phyloP scores from a whole-genome alignment of 2,888 invertebrate species.

The Hymenopus coronatus region DNA sequence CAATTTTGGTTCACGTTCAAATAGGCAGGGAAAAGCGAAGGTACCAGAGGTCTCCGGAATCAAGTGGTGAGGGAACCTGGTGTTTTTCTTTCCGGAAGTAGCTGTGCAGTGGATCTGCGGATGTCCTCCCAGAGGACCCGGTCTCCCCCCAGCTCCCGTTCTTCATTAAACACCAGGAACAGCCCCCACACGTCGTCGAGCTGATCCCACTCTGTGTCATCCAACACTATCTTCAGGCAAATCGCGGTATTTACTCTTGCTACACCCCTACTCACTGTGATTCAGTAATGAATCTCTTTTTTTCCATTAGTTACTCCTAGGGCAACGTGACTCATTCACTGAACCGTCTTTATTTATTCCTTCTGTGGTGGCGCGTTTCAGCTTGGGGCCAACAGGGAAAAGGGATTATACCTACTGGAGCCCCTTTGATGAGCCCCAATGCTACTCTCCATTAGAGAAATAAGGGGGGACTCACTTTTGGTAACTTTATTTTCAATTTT shows the following conservation, averaged over 20 bases:
- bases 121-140: not conserved
- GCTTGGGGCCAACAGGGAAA: not conserved
- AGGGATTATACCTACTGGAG: not conserved
- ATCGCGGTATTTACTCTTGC: conserved; percentile 15
- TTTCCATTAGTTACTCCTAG: conserved; percentile 1
- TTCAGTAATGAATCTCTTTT: conserved; percentile 7
- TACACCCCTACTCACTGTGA: not conserved
- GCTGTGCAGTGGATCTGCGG: not conserved
- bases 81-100: not conserved
- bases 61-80: not conserved
- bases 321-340: conserved; percentile 2
- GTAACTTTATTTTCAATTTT: too few relatives aligned
- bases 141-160: not conserved
- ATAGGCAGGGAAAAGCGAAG: not conserved
- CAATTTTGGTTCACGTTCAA: not conserved
- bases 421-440: not conserved
- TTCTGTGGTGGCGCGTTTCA: not conserved
- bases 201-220: not conserved
- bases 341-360: not conserved
- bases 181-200: not conserved
- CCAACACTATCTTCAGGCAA: conserved; percentile 10
- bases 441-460: too few relatives aligned
- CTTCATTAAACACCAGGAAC: not conserved
- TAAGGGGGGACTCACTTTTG: too few relatives aligned
- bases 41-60: not conserved